Base-by-base conservation (phyloP, 1,140 invertebrate species). In the Drosophila mojavensis region DNA sequence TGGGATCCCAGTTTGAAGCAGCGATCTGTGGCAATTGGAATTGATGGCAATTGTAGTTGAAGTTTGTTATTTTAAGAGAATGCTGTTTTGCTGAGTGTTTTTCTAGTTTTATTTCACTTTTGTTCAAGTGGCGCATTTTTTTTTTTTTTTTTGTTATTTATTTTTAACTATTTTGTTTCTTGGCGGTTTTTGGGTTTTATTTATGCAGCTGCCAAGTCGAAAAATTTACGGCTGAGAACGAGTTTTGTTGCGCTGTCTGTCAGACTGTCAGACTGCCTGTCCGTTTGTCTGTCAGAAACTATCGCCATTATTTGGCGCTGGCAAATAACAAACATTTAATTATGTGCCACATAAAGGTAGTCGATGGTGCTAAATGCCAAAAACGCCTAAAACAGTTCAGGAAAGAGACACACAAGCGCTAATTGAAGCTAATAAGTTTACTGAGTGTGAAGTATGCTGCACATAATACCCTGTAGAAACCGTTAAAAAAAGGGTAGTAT, bases 61-160 rank as follows among this genome's bases (percentile, higher is more conserved):
- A 75, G 66, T 65, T 50, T 72, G 59, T 79, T 79, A 74, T 82
- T 86, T 79, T 88, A 79, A 88, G 79, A 76, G 69, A 88, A 73
- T 62, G 54, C 43, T 45, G 60, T 48, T 62, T 5, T 72, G 26
- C 6, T 15, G 69, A 82, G 74, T 71, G 65, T 64, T 71, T 66
- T 78, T 75, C 67, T 48, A 20, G 5, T 11, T 20, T 51, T 33
- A 47, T 43, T 48, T 24, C 39, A 43, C 24, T 47, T 66, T 39
- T 39, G 36, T 75, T 62, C 20, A 61, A 82, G 82, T 64, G 83
- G 50, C 58, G 58, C 50, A 59, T 41, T 58, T 47, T 30, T 5
- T 6, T 33, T 33, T 9, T 33, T 33, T 4, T 43, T 64, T 15
- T 62, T 15, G 55, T 36, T 33, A 26, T 39, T 51, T 63, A 62